Conservation (phyloP, 2,888 invertebrate species). For the Nemurella pictetii region DNA sequence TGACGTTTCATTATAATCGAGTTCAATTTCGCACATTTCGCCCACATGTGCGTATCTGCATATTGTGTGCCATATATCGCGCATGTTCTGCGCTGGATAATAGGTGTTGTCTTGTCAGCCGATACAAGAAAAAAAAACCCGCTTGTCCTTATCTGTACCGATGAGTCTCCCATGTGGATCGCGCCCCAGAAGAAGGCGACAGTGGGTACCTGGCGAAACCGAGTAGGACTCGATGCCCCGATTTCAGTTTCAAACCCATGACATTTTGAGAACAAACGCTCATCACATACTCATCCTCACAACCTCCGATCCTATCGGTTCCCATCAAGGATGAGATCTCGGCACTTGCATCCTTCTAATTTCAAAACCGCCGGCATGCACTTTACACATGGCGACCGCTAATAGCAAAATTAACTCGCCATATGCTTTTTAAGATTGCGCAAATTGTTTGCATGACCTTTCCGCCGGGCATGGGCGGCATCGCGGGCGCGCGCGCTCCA, state of each 20-base stretch:
- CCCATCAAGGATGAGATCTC: background rate
- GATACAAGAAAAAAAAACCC: background rate
- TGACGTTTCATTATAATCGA: background rate
- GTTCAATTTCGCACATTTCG: no score
- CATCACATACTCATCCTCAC: background rate
- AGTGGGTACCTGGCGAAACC: background rate
- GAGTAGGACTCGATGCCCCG: background rate
- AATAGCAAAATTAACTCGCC: background rate
- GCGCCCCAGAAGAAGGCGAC: background rate
- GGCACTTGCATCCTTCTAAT: background rate
- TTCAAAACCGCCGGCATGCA: background rate
- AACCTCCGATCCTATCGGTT: background rate
- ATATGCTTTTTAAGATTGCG: background rate
- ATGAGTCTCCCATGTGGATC: background rate
- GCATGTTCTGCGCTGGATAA: background rate
- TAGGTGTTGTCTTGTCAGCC: background rate
- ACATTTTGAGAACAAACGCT: background rate
- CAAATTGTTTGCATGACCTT: background rate
- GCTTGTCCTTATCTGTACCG: background rate
- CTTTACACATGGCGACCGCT: background rate
- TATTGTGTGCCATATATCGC: background rate
- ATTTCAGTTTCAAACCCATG: background rate
- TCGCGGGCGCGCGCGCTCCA: background rate
- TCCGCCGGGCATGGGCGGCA: conserved; percentile 14
- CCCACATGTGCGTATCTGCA: background rate